Evolutionary conservation across 2,113 vertebrate species (phyloP), one percentile per base, ranked within the genome.

Genomic region (Pelecanoides urinatrix): DNA sequence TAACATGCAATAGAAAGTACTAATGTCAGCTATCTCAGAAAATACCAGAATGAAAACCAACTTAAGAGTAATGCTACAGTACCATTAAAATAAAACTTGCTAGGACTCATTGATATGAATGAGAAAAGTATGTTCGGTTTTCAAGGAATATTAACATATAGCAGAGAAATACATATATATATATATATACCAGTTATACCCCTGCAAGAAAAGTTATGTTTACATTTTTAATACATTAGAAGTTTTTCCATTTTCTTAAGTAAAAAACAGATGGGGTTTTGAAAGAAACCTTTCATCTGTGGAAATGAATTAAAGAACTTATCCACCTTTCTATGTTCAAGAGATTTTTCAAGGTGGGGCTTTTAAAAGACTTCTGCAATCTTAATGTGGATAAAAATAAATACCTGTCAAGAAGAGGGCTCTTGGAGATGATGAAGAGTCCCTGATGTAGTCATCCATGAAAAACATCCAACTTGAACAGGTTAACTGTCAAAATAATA

Each of bases 171-270:
- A 80, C 86, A 83, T 72, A 70, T 88, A 91, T 88, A 88, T 40
- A 84, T 87, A 84, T 87, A 62, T 96, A 84, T 92, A 95, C 96
- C 97, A 98, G 44, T 93, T 97, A 97, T 90, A 96, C 79, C 96
- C 96, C 96, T 94, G 75, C 96, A 97, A 97, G 96, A 85, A 96
- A 98, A 96, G 86, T 84, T 96, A 95, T 66, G 94, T 98, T 98
- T 98, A 98, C 97, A 97, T 97, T 98, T 98, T 90, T 94, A 92
- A 94, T 96, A 86, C 94, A 78, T 96, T 94, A 95, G 63, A 95
- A 96, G 36, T 73, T 87, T 90, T 97, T 93, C 77, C 89, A 58
- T 91, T 96, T 94, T 95, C 81, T 95, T 92, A 94, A 96, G 65
- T 84, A 72, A 90, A 90, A 92, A 73, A 44, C 80, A 94, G 91